phyloP scores from a whole-genome alignment of 2,113 vertebrate genomes.

The Marcusenius ussheri region DNA sequence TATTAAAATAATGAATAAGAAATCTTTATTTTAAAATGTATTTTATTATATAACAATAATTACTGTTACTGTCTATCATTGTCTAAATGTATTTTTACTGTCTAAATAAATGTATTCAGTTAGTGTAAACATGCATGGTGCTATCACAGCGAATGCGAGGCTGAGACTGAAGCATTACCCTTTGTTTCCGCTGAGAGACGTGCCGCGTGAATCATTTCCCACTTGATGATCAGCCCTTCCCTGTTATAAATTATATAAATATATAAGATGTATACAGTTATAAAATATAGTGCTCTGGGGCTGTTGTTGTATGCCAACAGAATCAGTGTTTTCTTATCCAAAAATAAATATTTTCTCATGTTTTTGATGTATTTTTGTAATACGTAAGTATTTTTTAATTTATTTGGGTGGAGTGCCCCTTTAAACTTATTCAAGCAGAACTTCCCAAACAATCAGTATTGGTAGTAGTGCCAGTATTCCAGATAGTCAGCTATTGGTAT shows the following conservation, averaged over 20 bases:
- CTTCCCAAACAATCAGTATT: background rate
- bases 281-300: background rate
- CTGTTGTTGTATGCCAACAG: background rate
- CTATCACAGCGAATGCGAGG: no score
- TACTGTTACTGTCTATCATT: no score
- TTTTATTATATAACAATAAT: no score
- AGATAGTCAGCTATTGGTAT: background rate
- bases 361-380: background rate
- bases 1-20: no score
- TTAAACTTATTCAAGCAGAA: background rate
- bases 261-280: background rate
- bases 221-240: background rate
- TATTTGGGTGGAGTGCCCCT: background rate
- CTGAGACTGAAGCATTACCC: no score
- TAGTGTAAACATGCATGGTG: no score
- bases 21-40: no score
- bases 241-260: background rate
- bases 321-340: background rate
- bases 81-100: no score
- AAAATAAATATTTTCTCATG: background rate
- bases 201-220: no score
- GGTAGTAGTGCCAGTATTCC: background rate
- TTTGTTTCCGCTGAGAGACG: no score
- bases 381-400: background rate
- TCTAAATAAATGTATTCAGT: no score